Evolutionary conservation across 2,797 vertebrate species (phyloP).

Genomic region (Otolemur crassicaudatus): DNA sequence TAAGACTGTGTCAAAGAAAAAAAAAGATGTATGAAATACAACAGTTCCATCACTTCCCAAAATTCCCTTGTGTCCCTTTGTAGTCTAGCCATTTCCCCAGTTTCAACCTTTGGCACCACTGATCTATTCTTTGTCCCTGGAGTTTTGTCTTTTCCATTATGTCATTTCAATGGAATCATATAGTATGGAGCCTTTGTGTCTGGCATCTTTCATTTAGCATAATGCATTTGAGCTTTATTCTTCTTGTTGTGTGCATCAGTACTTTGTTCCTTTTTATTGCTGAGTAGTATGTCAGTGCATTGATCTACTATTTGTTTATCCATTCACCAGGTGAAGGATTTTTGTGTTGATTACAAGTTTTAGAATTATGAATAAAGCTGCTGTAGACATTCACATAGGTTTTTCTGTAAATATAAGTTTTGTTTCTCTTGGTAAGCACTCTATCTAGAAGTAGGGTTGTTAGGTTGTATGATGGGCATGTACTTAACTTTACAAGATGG

Average conservation of each 20-base stretch:
- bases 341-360: slow-evolving; percentile 17
- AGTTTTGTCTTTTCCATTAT: not conserved
- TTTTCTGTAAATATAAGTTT: not conserved
- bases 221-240: not conserved
- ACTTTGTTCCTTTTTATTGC: not conserved
- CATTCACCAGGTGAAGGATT: not conserved
- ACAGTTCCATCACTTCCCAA: not conserved
- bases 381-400: not conserved
- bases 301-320: not conserved
- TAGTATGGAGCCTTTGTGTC: not conserved
- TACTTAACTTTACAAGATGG: not conserved
- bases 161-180: not conserved
- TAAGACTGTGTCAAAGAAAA: no score
- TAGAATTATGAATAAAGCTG: not conserved
- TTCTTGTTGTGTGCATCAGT: not conserved
- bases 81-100: not conserved
- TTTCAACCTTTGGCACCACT: not conserved
- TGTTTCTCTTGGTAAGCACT: not conserved
- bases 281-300: not conserved
- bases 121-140: not conserved
- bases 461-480: not conserved
- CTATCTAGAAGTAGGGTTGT: not conserved
- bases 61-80: not conserved
- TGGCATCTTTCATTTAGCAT: not conserved
- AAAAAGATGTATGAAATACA: not conserved